These are phyloP conservation scores for Microdon myrmicae DNA, from an alignment of 2,888 invertebrate species.

Conservation along the genomic window DNA sequence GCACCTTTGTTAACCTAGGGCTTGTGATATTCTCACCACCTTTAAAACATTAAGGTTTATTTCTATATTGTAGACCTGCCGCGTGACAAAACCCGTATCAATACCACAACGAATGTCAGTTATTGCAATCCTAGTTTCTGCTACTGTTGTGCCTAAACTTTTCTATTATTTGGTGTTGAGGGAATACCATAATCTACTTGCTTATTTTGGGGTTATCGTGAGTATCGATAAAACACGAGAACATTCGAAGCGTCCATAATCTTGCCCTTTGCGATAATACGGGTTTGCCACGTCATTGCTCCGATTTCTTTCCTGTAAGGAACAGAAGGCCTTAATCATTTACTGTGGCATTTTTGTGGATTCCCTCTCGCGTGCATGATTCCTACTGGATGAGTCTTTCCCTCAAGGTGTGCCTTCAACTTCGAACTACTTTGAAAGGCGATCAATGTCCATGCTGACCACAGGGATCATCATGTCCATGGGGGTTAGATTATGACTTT, in stretches of 20 bases:
- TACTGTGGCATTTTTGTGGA: conserved; percentile 82
- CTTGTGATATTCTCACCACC: conserved; percentile 85
- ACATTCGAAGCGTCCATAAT: conserved; percentile 74
- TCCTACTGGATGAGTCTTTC: conserved; percentile 84
- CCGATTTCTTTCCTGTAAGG: conserved; percentile 98
- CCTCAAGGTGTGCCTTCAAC: conserved; percentile 90
- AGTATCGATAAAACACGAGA: conserved; percentile 88
- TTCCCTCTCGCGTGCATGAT: conserved; percentile 81
- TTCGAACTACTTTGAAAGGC: conserved; percentile 89
- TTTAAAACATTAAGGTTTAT: conserved; percentile 86
- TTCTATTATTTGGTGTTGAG: conserved; percentile 79
- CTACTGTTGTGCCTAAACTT: conserved; percentile 95
- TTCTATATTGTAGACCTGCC: conserved; percentile 82
- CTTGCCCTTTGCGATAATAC: conserved; percentile 70
- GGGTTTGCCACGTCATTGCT: no score
- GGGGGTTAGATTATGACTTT: conserved; percentile 69
- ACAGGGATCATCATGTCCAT: conserved; percentile 91
- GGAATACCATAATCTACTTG: conserved; percentile 88
- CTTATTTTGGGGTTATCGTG: conserved; percentile 85
- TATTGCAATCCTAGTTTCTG: conserved; percentile 97
- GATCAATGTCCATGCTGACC: conserved; percentile 96
- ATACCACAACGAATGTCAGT: conserved; percentile 90
- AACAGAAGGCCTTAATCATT: conserved; percentile 92
- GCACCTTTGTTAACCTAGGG: conserved; percentile 92
- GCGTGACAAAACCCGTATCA: conserved; percentile 92